Conservation (phyloP, 2,113 vertebrate species). For the Tiliqua scincoides region DNA sequence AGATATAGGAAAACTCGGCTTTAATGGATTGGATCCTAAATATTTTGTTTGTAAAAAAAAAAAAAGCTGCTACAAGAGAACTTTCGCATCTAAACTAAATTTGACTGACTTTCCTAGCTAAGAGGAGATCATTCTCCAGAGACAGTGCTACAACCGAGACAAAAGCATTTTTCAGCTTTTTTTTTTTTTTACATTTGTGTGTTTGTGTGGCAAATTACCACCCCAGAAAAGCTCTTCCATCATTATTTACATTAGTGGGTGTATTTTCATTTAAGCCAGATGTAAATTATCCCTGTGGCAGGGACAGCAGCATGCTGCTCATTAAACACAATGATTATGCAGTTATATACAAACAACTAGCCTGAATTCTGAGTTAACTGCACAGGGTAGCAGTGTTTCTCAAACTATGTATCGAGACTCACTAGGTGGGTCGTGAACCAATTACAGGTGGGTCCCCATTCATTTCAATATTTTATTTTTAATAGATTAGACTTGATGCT, state of each 20-base stretch:
- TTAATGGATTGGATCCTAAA: no score
- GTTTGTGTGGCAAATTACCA: background rate
- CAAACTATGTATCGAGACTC: no score
- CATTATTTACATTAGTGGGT: constrained; percentile 9
- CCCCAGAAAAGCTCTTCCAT: constrained; percentile 2
- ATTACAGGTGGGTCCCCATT: no score
- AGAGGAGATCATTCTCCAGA: background rate
- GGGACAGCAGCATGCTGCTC: constrained; percentile 49
- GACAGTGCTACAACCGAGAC: background rate
- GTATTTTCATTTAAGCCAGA: constrained; percentile 34
- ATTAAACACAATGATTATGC: constrained; percentile 66
- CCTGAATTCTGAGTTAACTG: constrained; percentile 19
- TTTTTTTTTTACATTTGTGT: background rate
- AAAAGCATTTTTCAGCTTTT: no score
- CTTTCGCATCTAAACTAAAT: no score
- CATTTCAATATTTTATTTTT: no score
- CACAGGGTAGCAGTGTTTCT: constrained; percentile 23
- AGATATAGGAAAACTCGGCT: no score
- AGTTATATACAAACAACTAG: constrained; percentile 32
- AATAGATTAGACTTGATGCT: no score
- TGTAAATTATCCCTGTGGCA: constrained; percentile 33
- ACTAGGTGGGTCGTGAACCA: no score
- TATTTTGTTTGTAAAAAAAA: no score
- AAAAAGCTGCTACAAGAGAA: no score
- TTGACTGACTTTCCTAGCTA: background rate